Evolutionary conservation across 2,797 vertebrate genomes (phyloP), one percentile per base, ranked within the genome.

Genomic region (Gallinago solitaria): DNA sequence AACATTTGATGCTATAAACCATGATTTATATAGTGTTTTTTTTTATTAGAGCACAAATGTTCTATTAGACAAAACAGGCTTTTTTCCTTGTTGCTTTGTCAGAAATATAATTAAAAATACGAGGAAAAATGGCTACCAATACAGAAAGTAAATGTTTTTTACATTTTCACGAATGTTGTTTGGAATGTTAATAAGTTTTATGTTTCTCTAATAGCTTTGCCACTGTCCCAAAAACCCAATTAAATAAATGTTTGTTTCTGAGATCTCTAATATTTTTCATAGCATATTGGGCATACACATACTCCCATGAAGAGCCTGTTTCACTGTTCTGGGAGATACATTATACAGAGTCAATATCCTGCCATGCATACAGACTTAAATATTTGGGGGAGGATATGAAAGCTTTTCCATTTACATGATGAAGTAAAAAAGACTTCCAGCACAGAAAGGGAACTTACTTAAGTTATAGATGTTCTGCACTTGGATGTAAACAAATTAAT

Each of bases 401-500:
- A 64, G 70, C 45, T 61, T 41, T 95, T 61, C 19, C 39, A 60
- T 95, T 96, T 89, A 59, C 8, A 25, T 81, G 41, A 86, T 56
- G 20, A 67, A 94, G 82, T 95, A 85, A 54, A 74, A 85, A 33
- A 87, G 21, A 48, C 48, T 88, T 92, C 76, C 45, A 83, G 9
- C 32, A 80, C 76, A 91, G 67, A 51, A 78, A 33, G 9, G 9
- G 33, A 89, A 64, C 37, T 71, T 57, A 50, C 4, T 43, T 67
- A 89, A 80, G 13, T 65, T 69, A 76, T 37, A 83, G 53, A 68
- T 80, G 83, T 37, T 87, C 57, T 54, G 21, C 9, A 28, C 30
- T 88, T 65, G 27, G 17, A 54, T 64, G 33, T 75, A 89, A 90
- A 87, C 74, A 92, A 84, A 93, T 92, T 84, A 93, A 83, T 91